Conservation (phyloP, 2,888 invertebrate species). For the Tortrix viridana region DNA sequence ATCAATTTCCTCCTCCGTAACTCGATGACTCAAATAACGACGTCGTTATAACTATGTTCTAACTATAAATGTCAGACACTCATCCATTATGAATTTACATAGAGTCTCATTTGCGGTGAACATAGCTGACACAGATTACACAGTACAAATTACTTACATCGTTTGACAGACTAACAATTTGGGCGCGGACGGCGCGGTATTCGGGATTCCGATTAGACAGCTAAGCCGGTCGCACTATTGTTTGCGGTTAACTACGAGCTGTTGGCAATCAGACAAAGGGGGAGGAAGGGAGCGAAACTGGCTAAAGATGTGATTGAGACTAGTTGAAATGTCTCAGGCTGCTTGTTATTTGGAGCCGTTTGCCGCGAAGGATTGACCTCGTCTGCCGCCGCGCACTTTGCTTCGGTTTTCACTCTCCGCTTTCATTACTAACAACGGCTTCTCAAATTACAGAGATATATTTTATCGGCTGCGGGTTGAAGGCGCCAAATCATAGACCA, state of each 20-base stretch:
- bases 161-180: slow-evolving; percentile 58
- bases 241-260: slow-evolving; percentile 63
- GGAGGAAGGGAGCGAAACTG: slow-evolving; percentile 46
- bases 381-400: slow-evolving; percentile 40
- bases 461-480: slow-evolving; percentile 42
- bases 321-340: slow-evolving; percentile 67
- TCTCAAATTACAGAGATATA: slow-evolving; percentile 41
- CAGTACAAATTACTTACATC: slow-evolving; percentile 65
- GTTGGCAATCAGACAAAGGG: slow-evolving; percentile 63
- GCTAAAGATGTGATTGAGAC: slow-evolving; percentile 52
- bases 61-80: slow-evolving; percentile 13
- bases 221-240: slow-evolving; percentile 68
- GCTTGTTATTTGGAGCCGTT: slow-evolving; percentile 68
- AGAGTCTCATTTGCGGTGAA: slow-evolving; percentile 32
- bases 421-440: slow-evolving; percentile 42
- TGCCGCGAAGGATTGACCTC: slow-evolving; percentile 63
- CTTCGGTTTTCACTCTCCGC: slow-evolving; percentile 51
- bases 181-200: slow-evolving; percentile 50
- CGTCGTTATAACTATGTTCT: slow-evolving; percentile 1
- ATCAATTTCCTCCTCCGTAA: not conserved
- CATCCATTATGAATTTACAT: slow-evolving; percentile 25
- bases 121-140: slow-evolving; percentile 46
- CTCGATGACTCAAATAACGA: slow-evolving; percentile 4
- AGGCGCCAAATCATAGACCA: slow-evolving; percentile 34
- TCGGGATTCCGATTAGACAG: slow-evolving; percentile 66